phyloP scores from a whole-genome alignment of 2,888 invertebrate genomes.

The Volucella zonaria region DNA sequence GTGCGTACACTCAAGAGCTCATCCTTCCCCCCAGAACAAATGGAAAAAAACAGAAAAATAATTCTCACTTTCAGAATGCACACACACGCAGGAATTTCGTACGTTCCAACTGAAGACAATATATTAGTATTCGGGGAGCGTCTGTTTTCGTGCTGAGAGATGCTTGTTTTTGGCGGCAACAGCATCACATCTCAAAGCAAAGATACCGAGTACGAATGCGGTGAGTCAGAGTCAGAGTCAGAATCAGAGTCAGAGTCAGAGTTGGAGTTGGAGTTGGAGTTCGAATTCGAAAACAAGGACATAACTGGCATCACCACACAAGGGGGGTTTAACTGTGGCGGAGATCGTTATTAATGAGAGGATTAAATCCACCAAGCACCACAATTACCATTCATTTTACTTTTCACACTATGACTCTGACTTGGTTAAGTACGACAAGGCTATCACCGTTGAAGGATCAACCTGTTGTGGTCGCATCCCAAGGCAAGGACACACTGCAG shows the following conservation, averaged over 20 bases:
- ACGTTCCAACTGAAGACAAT: conserved; percentile 24
- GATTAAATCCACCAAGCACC: conserved; percentile 70
- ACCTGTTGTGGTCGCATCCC: conserved; percentile 61
- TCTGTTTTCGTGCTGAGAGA: conserved; percentile 40
- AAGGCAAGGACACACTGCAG: not conserved
- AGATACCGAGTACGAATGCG: conserved; percentile 29
- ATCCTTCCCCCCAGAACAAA: conserved; percentile 25
- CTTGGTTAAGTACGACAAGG: conserved; percentile 54
- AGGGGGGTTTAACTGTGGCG: conserved; percentile 26
- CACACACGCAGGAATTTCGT: conserved; percentile 56
- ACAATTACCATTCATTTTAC: conserved; percentile 71
- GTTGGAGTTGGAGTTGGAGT: no score
- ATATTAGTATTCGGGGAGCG: conserved; percentile 62
- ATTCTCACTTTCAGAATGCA: conserved; percentile 68
- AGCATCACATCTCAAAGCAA: conserved; percentile 21
- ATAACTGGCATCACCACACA: not conserved
- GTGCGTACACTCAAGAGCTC: not conserved
- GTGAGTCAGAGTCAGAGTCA: no score
- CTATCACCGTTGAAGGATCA: conserved; percentile 59
- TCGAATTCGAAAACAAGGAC: no score
- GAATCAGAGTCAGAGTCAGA: no score
- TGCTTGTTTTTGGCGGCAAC: conserved; percentile 39
- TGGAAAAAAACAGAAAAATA: conserved; percentile 65
- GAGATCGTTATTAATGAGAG: conserved; percentile 69
- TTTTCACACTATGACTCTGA: conserved; percentile 63